A percentile compares a stretch with the other conserved stretches of the same genome.
Evolutionary conservation across 2,113 vertebrate genomes (phyloP).

Genomic region (Bombycilla garrulus): DNA sequence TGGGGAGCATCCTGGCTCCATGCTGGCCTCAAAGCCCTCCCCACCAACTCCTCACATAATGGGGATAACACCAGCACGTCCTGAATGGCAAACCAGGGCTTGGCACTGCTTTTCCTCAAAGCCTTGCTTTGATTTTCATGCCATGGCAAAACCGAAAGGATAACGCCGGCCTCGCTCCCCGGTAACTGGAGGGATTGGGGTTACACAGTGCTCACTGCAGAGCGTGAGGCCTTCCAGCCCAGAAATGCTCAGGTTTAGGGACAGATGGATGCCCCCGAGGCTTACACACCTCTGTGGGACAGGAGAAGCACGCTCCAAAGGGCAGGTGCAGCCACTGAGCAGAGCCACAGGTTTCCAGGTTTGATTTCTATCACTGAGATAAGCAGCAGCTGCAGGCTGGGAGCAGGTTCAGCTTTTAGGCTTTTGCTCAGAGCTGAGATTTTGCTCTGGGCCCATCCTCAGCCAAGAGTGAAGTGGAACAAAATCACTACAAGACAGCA

Average conservation of each 20-base stretch:
- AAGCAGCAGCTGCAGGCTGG: neutral
- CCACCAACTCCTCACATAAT: accelerated
- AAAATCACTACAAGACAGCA: constrained; percentile 1
- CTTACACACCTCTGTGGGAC: neutral
- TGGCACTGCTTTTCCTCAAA: neutral
- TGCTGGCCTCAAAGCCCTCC: neutral
- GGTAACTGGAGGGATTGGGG: neutral
- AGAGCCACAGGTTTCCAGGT: neutral
- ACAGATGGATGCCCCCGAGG: accelerated
- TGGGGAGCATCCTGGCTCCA: neutral
- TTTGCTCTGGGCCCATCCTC: neutral
- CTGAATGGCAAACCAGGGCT: neutral
- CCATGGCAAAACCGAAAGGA: accelerated
- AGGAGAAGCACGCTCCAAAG: neutral
- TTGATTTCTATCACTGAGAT: neutral
- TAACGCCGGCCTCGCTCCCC: neutral
- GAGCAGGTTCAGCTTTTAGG: neutral
- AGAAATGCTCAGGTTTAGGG: neutral
- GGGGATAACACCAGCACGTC: accelerated
- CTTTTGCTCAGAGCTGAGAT: neutral
- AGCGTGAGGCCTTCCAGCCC: neutral
- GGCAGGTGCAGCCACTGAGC: neutral
- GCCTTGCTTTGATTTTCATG: neutral
- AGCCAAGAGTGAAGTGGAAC: constrained; percentile 38
- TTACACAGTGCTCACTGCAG: neutral